phyloP scores from a whole-genome alignment of 2,888 invertebrate species.

The Physocephala rufipes region DNA sequence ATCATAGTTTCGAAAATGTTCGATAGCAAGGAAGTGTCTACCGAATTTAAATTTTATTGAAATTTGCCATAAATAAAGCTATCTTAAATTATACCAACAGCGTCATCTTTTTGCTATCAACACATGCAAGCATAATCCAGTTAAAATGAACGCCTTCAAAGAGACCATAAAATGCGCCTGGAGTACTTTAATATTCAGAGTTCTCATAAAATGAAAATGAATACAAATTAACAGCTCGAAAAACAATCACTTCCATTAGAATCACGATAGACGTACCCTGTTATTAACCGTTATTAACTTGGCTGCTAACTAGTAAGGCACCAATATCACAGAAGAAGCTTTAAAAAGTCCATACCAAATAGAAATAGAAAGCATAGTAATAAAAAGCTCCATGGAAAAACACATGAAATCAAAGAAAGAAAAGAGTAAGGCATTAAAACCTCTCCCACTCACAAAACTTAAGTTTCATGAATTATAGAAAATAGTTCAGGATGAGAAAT shows the following conservation, averaged over 20 bases:
- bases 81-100: too few species aligned
- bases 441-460: slow-evolving; percentile 20
- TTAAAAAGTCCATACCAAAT: background rate
- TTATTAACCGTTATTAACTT: slow-evolving; percentile 55
- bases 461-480: background rate
- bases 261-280: slow-evolving; percentile 44
- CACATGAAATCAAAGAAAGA: background rate
- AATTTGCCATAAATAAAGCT: too few species aligned
- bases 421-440: slow-evolving; percentile 29
- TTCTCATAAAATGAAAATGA: slow-evolving; percentile 42
- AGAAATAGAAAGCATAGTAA: slow-evolving; percentile 29
- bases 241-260: slow-evolving; percentile 41
- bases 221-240: slow-evolving; percentile 46
- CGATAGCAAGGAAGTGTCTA: too few species aligned
- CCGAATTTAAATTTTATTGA: too few species aligned
- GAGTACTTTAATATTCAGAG: too few species aligned
- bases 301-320: slow-evolving; percentile 53
- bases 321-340: slow-evolving; percentile 31
- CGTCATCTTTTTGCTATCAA: too few species aligned
- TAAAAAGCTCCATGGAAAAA: slow-evolving; percentile 9
- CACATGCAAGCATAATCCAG: too few species aligned
- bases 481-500: slow-evolving; percentile 19
- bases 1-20: too few species aligned
- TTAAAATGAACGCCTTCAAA: too few species aligned
- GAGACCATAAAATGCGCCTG: too few species aligned